Evolutionary conservation across 1,140 invertebrate species (phyloP).

Genomic region (Drosophila sturtevanti): DNA sequence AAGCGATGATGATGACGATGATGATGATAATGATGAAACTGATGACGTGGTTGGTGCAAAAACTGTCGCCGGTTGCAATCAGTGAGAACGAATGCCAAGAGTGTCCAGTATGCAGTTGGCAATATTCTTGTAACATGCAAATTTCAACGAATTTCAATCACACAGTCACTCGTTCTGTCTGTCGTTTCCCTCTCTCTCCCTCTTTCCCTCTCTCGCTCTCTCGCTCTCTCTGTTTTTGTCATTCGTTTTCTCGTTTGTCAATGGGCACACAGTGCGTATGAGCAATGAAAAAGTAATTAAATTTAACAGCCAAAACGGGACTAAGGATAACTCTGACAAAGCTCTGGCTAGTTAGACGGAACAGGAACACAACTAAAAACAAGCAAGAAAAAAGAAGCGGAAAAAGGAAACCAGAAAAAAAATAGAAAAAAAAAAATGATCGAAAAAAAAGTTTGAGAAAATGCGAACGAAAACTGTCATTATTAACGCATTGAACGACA

Average conservation of each 20-base stretch:
- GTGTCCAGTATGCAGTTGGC: slow-evolving; percentile 52
- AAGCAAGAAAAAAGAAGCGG: slow-evolving; percentile 25
- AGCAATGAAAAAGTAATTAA: slow-evolving; percentile 83
- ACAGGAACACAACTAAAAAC: slow-evolving; percentile 3
- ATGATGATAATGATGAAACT: slow-evolving; percentile 41
- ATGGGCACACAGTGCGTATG: slow-evolving; percentile 66
- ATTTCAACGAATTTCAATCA: slow-evolving; percentile 82
- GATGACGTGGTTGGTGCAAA: slow-evolving; percentile 22
- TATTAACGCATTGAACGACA: slow-evolving; percentile 79
- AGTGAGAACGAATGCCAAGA: slow-evolving; percentile 42
- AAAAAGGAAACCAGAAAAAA: too few relatives aligned
- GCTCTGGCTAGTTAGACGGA: slow-evolving; percentile 61
- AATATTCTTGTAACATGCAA: slow-evolving; percentile 78
- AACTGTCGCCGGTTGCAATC: slow-evolving; percentile 58
- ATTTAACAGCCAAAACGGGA: slow-evolving; percentile 66
- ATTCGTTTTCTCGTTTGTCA: slow-evolving; percentile 11
- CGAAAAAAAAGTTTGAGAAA: background rate
- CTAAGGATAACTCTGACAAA: slow-evolving; percentile 28
- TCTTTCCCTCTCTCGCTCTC: background rate
- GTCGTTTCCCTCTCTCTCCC: background rate
- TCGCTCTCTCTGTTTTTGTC: too few relatives aligned
- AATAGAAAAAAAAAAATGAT: background rate
- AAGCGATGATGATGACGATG: slow-evolving; percentile 37
- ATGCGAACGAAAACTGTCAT: slow-evolving; percentile 64
- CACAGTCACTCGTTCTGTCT: slow-evolving; percentile 34